phyloP scores from a whole-genome alignment of 1,140 invertebrate genomes.

The Scaptodrosophila lebanonensis region DNA sequence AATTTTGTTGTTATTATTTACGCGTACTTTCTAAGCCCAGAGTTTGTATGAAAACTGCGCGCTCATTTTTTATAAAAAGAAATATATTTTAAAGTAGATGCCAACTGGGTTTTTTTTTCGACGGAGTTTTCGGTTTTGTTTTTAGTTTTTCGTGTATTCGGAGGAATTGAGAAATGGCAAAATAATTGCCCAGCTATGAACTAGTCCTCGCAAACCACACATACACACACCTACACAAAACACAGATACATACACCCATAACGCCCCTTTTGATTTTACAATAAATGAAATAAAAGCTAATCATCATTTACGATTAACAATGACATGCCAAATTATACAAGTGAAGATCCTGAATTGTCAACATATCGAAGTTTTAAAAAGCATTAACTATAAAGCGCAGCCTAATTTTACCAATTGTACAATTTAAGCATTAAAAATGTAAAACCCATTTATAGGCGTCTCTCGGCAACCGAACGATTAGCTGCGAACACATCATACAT shows the following conservation, averaged over 20 bases:
- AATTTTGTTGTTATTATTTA: constrained; percentile 71
- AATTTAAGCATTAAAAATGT: constrained; percentile 64
- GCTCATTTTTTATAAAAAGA: constrained; percentile 64
- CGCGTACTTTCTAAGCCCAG: constrained; percentile 65
- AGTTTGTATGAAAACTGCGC: constrained; percentile 71
- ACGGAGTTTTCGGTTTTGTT: no score
- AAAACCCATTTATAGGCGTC: constrained; percentile 24
- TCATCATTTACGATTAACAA: constrained; percentile 16
- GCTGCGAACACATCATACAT: constrained; percentile 37
- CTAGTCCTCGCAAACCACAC: constrained; percentile 42
- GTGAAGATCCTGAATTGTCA: constrained; percentile 67
- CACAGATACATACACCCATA: constrained; percentile 42
- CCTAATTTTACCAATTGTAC: constrained; percentile 60
- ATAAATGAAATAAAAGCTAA: constrained; percentile 14
- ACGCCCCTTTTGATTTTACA: constrained; percentile 18
- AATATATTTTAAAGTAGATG: constrained; percentile 57
- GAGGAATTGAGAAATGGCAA: constrained; percentile 71
- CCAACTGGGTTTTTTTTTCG: constrained; percentile 39
- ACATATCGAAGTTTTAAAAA: constrained; percentile 66
- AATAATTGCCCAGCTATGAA: constrained; percentile 52
- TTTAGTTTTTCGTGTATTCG: constrained; percentile 30
- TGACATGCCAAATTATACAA: constrained; percentile 68
- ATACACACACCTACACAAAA: constrained; percentile 19
- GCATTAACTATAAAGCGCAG: constrained; percentile 19
- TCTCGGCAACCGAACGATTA: constrained; percentile 36